phyloP scores from a whole-genome alignment of 2,113 vertebrate species.

The Ictidomys tridecemlineatus region DNA sequence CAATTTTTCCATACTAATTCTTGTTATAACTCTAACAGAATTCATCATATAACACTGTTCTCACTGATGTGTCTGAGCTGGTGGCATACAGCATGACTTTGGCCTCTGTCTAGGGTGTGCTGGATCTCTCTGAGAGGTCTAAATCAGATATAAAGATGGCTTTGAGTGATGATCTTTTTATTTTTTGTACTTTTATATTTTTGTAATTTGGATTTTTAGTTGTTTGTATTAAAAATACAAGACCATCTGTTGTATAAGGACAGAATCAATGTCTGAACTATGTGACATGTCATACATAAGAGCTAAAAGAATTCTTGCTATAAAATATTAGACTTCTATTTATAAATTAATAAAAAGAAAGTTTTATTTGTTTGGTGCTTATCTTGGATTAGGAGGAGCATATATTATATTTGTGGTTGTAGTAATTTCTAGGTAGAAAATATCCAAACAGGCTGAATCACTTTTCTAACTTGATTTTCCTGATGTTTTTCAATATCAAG shows the following conservation, averaged over 20 bases:
- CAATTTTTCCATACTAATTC: not conserved
- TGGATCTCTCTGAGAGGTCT: not conserved
- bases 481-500: not conserved
- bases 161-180: not conserved
- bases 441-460: not conserved
- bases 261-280: not conserved
- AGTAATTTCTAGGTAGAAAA: constrained; percentile 21
- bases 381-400: not conserved
- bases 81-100: not conserved
- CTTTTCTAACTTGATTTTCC: not conserved
- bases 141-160: not conserved
- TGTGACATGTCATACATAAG: not conserved
- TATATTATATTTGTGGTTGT: not conserved
- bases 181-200: not conserved
- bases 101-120: not conserved
- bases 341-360: not conserved
- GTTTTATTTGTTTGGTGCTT: not conserved
- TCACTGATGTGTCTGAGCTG: not conserved
- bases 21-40: not conserved
- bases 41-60: not conserved
- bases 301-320: not conserved
- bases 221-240: not conserved
- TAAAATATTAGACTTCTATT: not conserved
- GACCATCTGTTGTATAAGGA: not conserved
- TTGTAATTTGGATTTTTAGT: not conserved